phyloP scores from a whole-genome alignment of 2,113 vertebrate species.

The Nothoprocta perdicaria region DNA sequence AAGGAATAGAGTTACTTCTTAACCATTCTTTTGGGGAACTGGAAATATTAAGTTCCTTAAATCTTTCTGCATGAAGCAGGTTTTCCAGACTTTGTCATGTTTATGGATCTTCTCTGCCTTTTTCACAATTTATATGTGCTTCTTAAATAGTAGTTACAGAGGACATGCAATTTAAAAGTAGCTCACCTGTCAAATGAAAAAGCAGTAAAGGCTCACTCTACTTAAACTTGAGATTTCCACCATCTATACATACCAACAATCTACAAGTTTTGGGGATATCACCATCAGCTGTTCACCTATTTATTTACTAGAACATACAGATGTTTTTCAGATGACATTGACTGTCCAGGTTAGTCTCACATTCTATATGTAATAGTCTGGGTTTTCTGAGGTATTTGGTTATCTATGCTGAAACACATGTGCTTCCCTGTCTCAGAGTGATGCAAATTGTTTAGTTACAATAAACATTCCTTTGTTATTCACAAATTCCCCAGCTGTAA shows the following conservation, averaged over 20 bases:
- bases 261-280: background rate
- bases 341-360: background rate
- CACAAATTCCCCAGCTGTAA: background rate
- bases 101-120: background rate
- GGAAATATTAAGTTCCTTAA: background rate
- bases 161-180: background rate
- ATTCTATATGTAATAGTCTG: background rate
- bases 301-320: background rate
- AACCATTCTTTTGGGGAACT: background rate
- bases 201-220: background rate
- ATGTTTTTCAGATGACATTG: background rate
- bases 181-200: background rate
- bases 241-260: background rate
- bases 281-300: background rate
- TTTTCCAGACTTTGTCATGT: background rate
- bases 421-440: background rate
- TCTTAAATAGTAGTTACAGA: background rate
- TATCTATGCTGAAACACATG: background rate
- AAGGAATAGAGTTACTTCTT: background rate
- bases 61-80: background rate
- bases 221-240: background rate
- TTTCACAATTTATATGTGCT: background rate
- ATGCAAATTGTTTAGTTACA: background rate
- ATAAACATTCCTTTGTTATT: background rate
- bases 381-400: background rate